phyloP scores from a whole-genome alignment of 23 tunicate genomes.

The Halocynthia roretzi region DNA sequence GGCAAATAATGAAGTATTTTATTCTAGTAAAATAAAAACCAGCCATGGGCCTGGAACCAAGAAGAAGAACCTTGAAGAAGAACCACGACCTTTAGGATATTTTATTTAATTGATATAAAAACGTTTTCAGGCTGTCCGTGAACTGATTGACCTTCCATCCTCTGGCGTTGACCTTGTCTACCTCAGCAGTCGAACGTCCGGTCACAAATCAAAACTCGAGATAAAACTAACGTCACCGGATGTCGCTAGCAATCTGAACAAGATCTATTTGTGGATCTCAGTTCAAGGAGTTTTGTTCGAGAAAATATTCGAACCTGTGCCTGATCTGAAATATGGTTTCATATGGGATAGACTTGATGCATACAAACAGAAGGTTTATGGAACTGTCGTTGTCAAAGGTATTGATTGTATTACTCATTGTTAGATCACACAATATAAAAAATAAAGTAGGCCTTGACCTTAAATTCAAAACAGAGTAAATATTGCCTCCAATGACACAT shows the following conservation, averaged over 20 bases:
- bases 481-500: too few relatives aligned
- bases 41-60: too few relatives aligned
- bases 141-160: conserved; percentile 52
- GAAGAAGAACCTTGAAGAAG: neutral
- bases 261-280: conserved; percentile 28
- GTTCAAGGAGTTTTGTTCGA: conserved; percentile 50
- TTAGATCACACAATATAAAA: too few relatives aligned
- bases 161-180: conserved; percentile 70
- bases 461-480: too few relatives aligned
- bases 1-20: too few relatives aligned
- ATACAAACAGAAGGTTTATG: conserved; percentile 74
- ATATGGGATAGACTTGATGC: conserved; percentile 69
- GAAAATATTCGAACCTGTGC: conserved; percentile 65
- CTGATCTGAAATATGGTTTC: conserved; percentile 55
- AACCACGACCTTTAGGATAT: neutral
- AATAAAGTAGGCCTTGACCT: too few relatives aligned
- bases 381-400: conserved; percentile 67
- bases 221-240: conserved; percentile 47
- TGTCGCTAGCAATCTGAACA: conserved; percentile 39
- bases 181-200: conserved; percentile 63
- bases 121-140: conserved; percentile 58
- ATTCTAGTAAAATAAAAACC: neutral
- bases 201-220: conserved; percentile 42
- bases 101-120: neutral
- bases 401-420: neutral